Percentiles rank a stretch among this genome's conserved stretches.
These are phyloP conservation scores for Cabera pusaria DNA, from an alignment of 2,888 invertebrate species.

Conservation along the genomic window DNA sequence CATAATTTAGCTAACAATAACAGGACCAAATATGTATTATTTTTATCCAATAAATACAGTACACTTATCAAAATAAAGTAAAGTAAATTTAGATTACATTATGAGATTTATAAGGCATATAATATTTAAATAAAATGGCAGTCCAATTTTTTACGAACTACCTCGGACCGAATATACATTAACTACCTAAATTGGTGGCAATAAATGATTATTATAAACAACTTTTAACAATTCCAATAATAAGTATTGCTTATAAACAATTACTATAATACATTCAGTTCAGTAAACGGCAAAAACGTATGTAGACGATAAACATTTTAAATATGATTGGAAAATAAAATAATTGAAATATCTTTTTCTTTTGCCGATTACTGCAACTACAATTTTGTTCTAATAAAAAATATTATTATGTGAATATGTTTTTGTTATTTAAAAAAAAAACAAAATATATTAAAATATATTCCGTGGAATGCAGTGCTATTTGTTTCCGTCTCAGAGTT, in stretches of 20 bases:
- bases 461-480: conserved; percentile 68
- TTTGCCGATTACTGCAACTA: conserved; percentile 20
- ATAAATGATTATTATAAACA: too few relatives aligned
- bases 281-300: conserved; percentile 14
- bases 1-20: conserved; percentile 14
- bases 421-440: conserved; percentile 17
- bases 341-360: not conserved
- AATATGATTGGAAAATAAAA: conserved; percentile 27
- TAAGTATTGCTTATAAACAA: conserved; percentile 33
- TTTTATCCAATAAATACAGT: conserved; percentile 32
- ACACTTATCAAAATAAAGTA: conserved; percentile 25
- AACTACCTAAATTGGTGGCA: too few relatives aligned
- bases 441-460: conserved; percentile 45
- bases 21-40: conserved; percentile 1
- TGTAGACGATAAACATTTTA: too few relatives aligned
- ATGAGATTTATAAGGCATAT: conserved; percentile 36
- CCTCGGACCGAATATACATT: conserved; percentile 23
- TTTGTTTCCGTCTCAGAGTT: conserved; percentile 38
- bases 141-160: conserved; percentile 28
- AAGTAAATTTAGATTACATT: conserved; percentile 16
- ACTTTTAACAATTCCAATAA: conserved; percentile 33
- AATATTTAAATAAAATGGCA: conserved; percentile 27
- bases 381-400: conserved; percentile 43
- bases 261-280: conserved; percentile 31
- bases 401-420: conserved; percentile 8